Evolutionary conservation across 1,140 invertebrate species (phyloP).

Genomic region (Bombus superbus): DNA sequence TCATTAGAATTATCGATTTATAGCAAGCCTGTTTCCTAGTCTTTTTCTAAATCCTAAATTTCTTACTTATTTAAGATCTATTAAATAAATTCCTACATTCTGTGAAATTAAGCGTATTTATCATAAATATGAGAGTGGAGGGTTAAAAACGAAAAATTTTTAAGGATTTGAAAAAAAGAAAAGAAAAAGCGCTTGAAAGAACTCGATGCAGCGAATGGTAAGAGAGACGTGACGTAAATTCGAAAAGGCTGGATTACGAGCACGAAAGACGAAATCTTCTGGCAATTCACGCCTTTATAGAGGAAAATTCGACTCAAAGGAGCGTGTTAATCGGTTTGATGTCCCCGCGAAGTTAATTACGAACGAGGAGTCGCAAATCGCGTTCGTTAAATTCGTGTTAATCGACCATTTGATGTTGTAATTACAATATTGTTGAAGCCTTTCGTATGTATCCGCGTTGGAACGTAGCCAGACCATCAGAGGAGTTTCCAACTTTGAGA

Average conservation of each 20-base stretch:
- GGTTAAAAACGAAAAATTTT: not conserved
- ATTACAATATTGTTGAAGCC: slow-evolving; percentile 55
- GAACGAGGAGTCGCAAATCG: slow-evolving; percentile 23
- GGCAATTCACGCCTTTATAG: slow-evolving; percentile 17
- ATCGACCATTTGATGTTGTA: slow-evolving; percentile 62
- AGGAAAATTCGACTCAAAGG: slow-evolving; percentile 42
- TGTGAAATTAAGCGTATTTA: not conserved
- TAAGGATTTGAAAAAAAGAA: not conserved
- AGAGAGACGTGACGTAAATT: slow-evolving; percentile 2
- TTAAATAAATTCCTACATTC: too few relatives aligned
- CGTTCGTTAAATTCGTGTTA: slow-evolving; percentile 59
- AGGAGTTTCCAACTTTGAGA: slow-evolving; percentile 14
- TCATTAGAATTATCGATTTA: not conserved
- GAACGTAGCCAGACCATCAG: not conserved
- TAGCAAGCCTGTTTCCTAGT: not conserved
- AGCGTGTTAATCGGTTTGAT: slow-evolving; percentile 50
- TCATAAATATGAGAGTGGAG: not conserved
- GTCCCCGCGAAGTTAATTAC: slow-evolving; percentile 59
- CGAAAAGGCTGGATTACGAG: slow-evolving; percentile 43
- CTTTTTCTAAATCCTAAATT: not conserved
- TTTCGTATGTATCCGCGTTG: not conserved
- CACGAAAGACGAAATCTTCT: slow-evolving; percentile 33
- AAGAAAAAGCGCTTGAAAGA: not conserved
- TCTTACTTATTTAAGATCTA: not conserved
- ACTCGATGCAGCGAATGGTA: not conserved